phyloP scores from a whole-genome alignment of 2,888 invertebrate genomes.

The Temnothorax unifasciatus region DNA sequence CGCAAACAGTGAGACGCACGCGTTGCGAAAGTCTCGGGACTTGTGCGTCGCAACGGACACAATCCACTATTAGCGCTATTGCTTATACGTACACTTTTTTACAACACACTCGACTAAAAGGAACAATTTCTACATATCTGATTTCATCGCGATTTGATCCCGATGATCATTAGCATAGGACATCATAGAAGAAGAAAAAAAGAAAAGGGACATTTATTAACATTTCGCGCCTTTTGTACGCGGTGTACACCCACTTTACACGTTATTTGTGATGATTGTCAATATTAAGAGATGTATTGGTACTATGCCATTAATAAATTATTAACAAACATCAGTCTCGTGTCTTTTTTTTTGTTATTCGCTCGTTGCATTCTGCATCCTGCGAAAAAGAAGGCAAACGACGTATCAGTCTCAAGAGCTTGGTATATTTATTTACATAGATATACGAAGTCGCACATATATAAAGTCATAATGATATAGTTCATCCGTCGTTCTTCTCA shows the following conservation, averaged over 20 bases:
- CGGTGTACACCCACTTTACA: constrained; percentile 81
- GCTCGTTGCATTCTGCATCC: background rate
- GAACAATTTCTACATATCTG: constrained; percentile 71
- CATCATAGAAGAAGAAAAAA: background rate
- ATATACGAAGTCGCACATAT: constrained; percentile 72
- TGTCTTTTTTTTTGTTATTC: background rate
- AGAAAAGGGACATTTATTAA: constrained; percentile 44
- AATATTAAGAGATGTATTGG: constrained; percentile 70
- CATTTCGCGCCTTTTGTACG: constrained; percentile 76
- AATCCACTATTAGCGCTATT: constrained; percentile 30
- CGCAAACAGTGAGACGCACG: background rate
- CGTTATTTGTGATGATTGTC: constrained; percentile 73
- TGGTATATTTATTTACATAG: constrained; percentile 77
- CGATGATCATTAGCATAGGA: constrained; percentile 29
- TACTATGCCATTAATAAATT: constrained; percentile 77
- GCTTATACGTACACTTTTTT: constrained; percentile 59
- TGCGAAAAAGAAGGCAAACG: constrained; percentile 16
- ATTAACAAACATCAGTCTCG: constrained; percentile 73
- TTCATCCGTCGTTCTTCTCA: constrained; percentile 56
- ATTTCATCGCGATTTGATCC: constrained; percentile 58
- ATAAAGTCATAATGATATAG: constrained; percentile 70
- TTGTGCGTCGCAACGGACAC: background rate
- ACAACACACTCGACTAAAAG: constrained; percentile 57
- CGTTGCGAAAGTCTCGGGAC: background rate
- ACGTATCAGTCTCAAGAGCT: constrained; percentile 58